Conservation (phyloP, 2,113 vertebrate genomes). For the Fregata magnificens region DNA sequence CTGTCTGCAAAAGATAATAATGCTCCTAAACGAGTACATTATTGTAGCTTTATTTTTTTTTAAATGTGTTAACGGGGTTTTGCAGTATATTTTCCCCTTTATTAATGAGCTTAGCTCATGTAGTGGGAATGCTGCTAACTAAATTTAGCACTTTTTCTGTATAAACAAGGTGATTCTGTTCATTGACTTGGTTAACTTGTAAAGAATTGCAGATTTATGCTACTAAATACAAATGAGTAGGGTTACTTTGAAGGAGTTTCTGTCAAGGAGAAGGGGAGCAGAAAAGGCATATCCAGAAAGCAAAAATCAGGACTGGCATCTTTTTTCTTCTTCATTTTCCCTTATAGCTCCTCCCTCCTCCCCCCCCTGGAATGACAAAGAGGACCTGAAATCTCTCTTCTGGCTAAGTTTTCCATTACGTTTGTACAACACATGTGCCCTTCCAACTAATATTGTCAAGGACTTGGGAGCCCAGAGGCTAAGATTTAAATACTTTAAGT, state of each 20-base stretch:
- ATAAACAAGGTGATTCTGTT: neutral
- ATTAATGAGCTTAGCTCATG: neutral
- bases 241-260: neutral
- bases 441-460: constrained; percentile 31
- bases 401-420: constrained; percentile 17
- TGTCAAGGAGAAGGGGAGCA: neutral
- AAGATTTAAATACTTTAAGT: neutral
- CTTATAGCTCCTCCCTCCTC: neutral
- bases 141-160: neutral
- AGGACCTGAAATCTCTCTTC: neutral
- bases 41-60: neutral
- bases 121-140: neutral
- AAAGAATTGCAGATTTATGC: neutral
- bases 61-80: neutral
- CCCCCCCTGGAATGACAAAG: neutral
- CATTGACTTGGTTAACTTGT: neutral
- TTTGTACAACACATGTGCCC: neutral
- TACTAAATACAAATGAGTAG: neutral
- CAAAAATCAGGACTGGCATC: neutral
- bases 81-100: neutral
- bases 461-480: neutral
- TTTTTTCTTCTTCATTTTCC: neutral
- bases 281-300: neutral
- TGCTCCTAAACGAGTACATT: neutral
- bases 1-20: neutral